phyloP scores from a whole-genome alignment of 2,888 invertebrate species.

The Meiosimyza decipiens region DNA sequence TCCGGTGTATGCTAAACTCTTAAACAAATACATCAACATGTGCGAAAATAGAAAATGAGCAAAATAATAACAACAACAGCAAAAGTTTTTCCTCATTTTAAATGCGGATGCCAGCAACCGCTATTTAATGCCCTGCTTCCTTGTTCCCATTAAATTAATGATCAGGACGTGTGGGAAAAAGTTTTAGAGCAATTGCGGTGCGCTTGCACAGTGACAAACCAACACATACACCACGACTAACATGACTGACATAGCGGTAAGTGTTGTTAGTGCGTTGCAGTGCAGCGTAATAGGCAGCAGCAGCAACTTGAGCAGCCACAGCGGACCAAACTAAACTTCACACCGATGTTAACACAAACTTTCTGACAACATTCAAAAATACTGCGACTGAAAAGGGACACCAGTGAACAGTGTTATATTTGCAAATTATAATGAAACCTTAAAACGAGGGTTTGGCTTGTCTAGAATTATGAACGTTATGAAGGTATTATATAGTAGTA shows the following conservation, averaged over 20 bases:
- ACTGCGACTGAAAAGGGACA: no score
- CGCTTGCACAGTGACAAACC: neutral
- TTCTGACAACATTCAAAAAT: neutral
- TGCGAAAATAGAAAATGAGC: neutral
- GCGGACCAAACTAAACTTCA: neutral
- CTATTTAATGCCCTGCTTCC: neutral
- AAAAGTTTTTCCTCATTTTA: neutral
- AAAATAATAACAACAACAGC: neutral
- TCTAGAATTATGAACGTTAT: no score
- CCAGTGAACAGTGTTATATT: no score
- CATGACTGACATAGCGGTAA: neutral
- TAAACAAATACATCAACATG: neutral
- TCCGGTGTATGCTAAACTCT: neutral
- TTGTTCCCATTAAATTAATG: constrained; percentile 20
- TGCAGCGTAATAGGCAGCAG: neutral
- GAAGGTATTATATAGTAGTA: no score
- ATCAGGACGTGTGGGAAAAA: constrained; percentile 10
- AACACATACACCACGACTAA: neutral
- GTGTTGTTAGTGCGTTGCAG: constrained; percentile 2
- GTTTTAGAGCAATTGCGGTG: constrained; percentile 10
- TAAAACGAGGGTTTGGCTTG: no score
- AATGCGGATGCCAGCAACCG: constrained; percentile 2
- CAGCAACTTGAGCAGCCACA: neutral
- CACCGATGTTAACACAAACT: constrained; percentile 4
- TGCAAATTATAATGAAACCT: no score